phyloP scores from a whole-genome alignment of 2,888 invertebrate species.

The Parochlus steinenii region DNA sequence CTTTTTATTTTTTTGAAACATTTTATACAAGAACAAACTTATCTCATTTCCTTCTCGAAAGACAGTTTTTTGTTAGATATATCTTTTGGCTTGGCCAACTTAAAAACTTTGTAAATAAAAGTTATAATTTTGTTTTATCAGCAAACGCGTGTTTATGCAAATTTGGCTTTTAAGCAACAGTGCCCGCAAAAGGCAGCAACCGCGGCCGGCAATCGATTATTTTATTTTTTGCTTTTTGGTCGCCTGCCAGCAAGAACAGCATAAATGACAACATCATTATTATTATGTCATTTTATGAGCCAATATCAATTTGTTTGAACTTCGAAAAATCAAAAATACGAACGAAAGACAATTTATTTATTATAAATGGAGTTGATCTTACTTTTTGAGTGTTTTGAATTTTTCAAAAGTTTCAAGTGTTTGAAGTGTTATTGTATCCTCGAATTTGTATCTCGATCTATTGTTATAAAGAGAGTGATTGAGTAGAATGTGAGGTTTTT shows the following conservation, averaged over 20 bases:
- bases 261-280: constrained; percentile 9
- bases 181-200: neutral
- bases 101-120: too few relatives aligned
- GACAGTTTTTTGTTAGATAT: too few relatives aligned
- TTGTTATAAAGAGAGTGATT: neutral
- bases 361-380: constrained; percentile 8
- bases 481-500: too few relatives aligned
- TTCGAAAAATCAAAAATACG: constrained; percentile 1
- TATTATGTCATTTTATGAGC: constrained; percentile 13
- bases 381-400: constrained; percentile 3
- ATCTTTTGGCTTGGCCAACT: too few relatives aligned
- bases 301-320: constrained; percentile 12
- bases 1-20: too few relatives aligned
- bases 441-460: neutral
- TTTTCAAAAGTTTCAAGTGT: neutral
- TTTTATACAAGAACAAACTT: too few relatives aligned
- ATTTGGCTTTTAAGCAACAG: constrained; percentile 5
- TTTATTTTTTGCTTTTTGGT: neutral
- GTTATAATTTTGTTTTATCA: constrained; percentile 11
- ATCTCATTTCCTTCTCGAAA: too few relatives aligned
- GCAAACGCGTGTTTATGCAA: constrained; percentile 13
- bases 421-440: neutral
- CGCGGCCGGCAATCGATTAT: constrained; percentile 1
- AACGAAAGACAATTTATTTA: too few relatives aligned
- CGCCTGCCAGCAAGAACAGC: constrained; percentile 4